Conservation (phyloP, 2,888 invertebrate genomes). For the Phengaris arion region DNA sequence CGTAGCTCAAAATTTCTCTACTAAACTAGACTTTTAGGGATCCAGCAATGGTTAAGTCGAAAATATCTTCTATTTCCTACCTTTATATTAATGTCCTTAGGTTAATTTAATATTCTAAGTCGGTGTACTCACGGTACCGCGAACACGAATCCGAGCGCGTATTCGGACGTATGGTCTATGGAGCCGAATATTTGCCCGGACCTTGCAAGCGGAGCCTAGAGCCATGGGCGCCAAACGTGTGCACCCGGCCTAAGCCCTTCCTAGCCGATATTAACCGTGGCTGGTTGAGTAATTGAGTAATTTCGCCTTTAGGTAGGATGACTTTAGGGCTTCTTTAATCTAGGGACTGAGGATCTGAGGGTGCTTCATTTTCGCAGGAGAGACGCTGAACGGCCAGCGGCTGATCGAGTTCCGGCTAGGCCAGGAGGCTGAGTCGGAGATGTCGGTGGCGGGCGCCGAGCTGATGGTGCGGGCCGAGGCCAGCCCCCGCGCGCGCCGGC, state of each 20-base stretch:
- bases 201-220: conserved; percentile 63
- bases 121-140: conserved; percentile 60
- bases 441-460: conserved; percentile 82
- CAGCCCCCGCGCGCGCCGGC: conserved; percentile 83
- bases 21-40: conserved; percentile 21
- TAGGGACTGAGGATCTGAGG: neutral
- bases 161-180: conserved; percentile 39
- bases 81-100: conserved; percentile 25
- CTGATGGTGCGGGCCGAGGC: conserved; percentile 91
- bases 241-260: conserved; percentile 49
- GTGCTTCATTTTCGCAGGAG: conserved; percentile 76
- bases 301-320: conserved; percentile 58
- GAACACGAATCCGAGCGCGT: conserved; percentile 50
- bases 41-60: conserved; percentile 44
- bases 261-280: conserved; percentile 32
- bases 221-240: conserved; percentile 67
- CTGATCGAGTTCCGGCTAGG: conserved; percentile 91
- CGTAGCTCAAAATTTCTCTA: conserved; percentile 41
- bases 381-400: conserved; percentile 90
- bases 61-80: neutral
- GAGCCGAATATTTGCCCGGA: conserved; percentile 48
- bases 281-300: conserved; percentile 49
- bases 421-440: conserved; percentile 84
- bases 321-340: conserved; percentile 37
- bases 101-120: conserved; percentile 38